phyloP scores from a whole-genome alignment of 1,140 invertebrate species.

The Drosophila nigromelanica region DNA sequence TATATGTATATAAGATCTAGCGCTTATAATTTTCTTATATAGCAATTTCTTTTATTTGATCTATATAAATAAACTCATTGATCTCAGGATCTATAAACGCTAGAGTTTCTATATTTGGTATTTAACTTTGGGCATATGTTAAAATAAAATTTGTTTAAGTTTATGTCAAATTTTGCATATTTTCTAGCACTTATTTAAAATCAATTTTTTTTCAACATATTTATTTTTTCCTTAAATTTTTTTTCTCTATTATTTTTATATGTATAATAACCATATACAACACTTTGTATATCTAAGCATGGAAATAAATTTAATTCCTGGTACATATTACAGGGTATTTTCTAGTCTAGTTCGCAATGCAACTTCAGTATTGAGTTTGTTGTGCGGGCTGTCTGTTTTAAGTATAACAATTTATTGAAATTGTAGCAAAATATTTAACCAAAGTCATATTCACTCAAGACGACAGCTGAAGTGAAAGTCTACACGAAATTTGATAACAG shows the following conservation, averaged over 20 bases:
- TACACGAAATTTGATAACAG: constrained; percentile 17
- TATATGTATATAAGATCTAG: neutral
- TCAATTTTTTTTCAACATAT: too few species aligned
- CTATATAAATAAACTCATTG: neutral
- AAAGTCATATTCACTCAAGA: neutral
- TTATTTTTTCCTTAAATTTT: too few species aligned
- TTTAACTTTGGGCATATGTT: neutral
- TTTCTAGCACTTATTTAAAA: too few species aligned
- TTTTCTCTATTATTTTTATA: neutral
- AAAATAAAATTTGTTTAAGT: too few species aligned
- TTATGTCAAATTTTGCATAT: too few species aligned
- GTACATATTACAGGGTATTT: neutral
- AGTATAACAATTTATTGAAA: constrained; percentile 12
- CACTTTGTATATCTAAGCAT: too few species aligned
- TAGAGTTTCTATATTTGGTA: neutral
- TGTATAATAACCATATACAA: too few species aligned
- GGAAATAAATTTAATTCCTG: too few species aligned
- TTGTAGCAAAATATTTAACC: constrained; percentile 13
- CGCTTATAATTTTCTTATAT: neutral
- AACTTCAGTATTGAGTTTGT: neutral
- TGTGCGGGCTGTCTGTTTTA: constrained; percentile 9
- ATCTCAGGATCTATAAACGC: neutral
- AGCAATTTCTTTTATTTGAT: neutral
- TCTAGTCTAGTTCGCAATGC: neutral
- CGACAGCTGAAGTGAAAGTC: constrained; percentile 31